Conservation (phyloP, 2,888 invertebrate genomes). For the Leistus spinibarbis region DNA sequence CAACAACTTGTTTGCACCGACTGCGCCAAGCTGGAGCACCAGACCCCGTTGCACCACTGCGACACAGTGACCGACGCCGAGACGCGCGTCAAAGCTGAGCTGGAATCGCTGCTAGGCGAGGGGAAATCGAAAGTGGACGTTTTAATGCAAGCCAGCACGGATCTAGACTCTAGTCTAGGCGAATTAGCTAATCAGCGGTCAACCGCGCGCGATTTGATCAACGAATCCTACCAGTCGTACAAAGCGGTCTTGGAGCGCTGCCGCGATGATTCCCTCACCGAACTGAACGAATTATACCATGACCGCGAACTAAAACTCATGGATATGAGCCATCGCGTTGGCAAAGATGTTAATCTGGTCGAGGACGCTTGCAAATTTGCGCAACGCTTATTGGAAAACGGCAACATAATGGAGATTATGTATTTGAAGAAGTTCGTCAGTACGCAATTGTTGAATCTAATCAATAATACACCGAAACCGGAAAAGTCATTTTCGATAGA, state of each 20-base stretch:
- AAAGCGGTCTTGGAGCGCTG: slow-evolving; percentile 82
- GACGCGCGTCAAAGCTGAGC: slow-evolving; percentile 73
- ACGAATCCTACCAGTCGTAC: slow-evolving; percentile 79
- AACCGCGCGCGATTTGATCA: slow-evolving; percentile 81
- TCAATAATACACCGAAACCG: slow-evolving; percentile 81
- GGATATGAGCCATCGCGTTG: slow-evolving; percentile 84
- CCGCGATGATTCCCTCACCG: slow-evolving; percentile 75
- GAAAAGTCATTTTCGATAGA: slow-evolving; percentile 80
- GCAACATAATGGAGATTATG: slow-evolving; percentile 84
- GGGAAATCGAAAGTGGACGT: slow-evolving; percentile 76
- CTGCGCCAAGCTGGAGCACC: slow-evolving; percentile 83
- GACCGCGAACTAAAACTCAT: slow-evolving; percentile 87
- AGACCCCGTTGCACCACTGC: slow-evolving; percentile 79
- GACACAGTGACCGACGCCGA: slow-evolving; percentile 84
- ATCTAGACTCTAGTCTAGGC: slow-evolving; percentile 78
- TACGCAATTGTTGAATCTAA: slow-evolving; percentile 76
- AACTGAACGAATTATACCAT: slow-evolving; percentile 78
- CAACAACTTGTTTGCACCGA: slow-evolving; percentile 87
- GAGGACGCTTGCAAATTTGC: slow-evolving; percentile 89
- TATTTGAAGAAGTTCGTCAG: slow-evolving; percentile 80
- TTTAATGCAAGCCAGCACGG: slow-evolving; percentile 76
- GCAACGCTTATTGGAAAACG: slow-evolving; percentile 78
- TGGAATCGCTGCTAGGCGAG: slow-evolving; percentile 75
- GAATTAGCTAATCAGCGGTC: slow-evolving; percentile 88
- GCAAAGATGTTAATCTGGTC: slow-evolving; percentile 82